Conservation (phyloP, 2,797 vertebrate genomes). For the Hypotaenidia okinawae region DNA sequence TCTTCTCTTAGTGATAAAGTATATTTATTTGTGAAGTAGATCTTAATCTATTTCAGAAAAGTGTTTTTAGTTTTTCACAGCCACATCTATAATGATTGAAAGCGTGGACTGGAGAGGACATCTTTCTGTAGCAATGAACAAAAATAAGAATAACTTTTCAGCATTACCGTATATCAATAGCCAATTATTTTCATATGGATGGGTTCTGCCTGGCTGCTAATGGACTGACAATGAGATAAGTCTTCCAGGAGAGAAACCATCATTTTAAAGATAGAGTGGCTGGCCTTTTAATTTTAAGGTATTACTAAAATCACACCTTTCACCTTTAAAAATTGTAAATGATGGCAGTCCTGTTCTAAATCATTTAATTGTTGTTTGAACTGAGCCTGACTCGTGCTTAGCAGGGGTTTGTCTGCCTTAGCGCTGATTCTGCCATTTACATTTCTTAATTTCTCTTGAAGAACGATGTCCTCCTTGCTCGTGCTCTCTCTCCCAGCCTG, state of each 20-base stretch:
- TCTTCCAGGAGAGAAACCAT: conserved; percentile 57
- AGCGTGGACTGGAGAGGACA: conserved; percentile 29
- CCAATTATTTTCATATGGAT: conserved; percentile 69
- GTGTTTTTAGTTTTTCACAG: conserved; percentile 13
- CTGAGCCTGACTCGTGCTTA: not conserved
- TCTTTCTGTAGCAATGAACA: conserved; percentile 43
- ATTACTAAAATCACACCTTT: conserved; percentile 70
- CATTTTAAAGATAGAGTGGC: conserved; percentile 42
- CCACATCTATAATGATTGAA: conserved; percentile 52
- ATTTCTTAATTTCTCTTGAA: conserved; percentile 37
- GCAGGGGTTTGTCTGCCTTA: conserved; percentile 42
- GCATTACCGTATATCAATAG: conserved; percentile 67
- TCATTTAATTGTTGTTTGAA: conserved; percentile 56
- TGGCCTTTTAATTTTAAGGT: conserved; percentile 70
- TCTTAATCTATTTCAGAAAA: conserved; percentile 36
- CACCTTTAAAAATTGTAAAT: conserved; percentile 69
- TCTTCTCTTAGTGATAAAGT: conserved; percentile 37
- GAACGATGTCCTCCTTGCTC: not conserved
- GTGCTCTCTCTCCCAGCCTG: conserved; percentile 1
- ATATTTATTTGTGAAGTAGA: conserved; percentile 52
- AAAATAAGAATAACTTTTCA: conserved; percentile 73
- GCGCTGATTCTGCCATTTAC: not conserved
- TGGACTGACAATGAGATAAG: conserved; percentile 62
- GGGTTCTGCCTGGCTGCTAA: conserved; percentile 67
- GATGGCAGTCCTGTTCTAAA: not conserved